Evolutionary conservation across 2,888 invertebrate genomes (phyloP).

Genomic region (Oxyteleia sp.): DNA sequence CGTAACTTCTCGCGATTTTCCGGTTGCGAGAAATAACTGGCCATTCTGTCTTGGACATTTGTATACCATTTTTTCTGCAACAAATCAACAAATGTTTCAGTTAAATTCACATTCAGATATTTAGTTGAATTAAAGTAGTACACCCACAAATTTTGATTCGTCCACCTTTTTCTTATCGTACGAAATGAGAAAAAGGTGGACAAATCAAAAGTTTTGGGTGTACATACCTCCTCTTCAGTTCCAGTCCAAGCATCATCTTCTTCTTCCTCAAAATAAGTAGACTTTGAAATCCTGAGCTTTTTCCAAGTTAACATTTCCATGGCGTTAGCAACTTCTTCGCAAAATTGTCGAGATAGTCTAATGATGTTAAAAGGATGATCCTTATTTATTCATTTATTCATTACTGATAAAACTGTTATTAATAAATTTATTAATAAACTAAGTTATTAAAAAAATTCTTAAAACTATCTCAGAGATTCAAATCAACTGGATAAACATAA

Average conservation of each 20-base stretch:
- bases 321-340: constrained; percentile 44
- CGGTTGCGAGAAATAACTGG: constrained; percentile 2
- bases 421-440: no score
- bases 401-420: no score
- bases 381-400: no score
- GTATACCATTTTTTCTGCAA: constrained; percentile 55
- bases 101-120: background rate
- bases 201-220: no score
- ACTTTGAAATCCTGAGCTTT: constrained; percentile 25
- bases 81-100: background rate
- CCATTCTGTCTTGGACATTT: constrained; percentile 44
- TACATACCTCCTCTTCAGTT: constrained; percentile 39
- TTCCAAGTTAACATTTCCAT: constrained; percentile 61
- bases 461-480: no score
- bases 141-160: no score
- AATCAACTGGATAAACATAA: no score
- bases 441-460: no score
- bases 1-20: constrained; percentile 29
- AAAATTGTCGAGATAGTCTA: constrained; percentile 48
- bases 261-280: constrained; percentile 20
- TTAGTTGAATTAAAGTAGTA: background rate
- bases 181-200: no score
- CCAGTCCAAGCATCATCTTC: constrained; percentile 57
- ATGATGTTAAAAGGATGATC: no score
- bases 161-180: no score